These are phyloP conservation scores for Pammene fasciana DNA, from an alignment of 2,888 invertebrate species.

Conservation along the genomic window DNA sequence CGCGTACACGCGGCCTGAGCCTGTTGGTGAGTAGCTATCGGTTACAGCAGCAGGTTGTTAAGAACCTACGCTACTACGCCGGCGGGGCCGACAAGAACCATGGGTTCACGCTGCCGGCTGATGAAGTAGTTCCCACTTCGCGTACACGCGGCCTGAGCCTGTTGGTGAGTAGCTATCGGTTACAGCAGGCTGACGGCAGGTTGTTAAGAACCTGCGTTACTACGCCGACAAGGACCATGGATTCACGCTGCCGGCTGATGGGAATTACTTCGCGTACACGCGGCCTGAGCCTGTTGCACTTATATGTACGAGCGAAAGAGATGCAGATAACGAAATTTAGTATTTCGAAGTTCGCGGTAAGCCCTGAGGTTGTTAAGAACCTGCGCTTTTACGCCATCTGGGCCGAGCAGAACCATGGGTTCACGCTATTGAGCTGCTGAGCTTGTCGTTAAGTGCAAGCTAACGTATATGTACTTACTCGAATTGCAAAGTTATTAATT, in stretches of 20 bases:
- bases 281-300: constrained; percentile 61
- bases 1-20: constrained; percentile 86
- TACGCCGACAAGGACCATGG: constrained; percentile 95
- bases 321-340: too few species aligned
- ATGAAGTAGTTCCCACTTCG: constrained; percentile 88
- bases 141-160: constrained; percentile 94
- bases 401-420: constrained; percentile 94
- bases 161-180: constrained; percentile 84
- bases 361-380: constrained; percentile 84
- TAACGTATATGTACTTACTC: too few species aligned
- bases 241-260: constrained; percentile 89
- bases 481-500: too few species aligned
- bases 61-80: constrained; percentile 92
- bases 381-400: constrained; percentile 96
- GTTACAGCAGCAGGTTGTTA: constrained; percentile 70
- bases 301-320: too few species aligned
- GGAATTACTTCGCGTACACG: constrained; percentile 91
- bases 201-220: constrained; percentile 86
- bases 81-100: constrained; percentile 97
- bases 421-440: too few species aligned
- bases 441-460: too few species aligned
- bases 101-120: constrained; percentile 88
- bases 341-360: too few species aligned
- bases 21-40: too few species aligned
- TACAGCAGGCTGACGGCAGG: not conserved